These are phyloP conservation scores for Eupsittula cactorum DNA, from an alignment of 2,113 vertebrate genomes.

Conservation along the genomic window DNA sequence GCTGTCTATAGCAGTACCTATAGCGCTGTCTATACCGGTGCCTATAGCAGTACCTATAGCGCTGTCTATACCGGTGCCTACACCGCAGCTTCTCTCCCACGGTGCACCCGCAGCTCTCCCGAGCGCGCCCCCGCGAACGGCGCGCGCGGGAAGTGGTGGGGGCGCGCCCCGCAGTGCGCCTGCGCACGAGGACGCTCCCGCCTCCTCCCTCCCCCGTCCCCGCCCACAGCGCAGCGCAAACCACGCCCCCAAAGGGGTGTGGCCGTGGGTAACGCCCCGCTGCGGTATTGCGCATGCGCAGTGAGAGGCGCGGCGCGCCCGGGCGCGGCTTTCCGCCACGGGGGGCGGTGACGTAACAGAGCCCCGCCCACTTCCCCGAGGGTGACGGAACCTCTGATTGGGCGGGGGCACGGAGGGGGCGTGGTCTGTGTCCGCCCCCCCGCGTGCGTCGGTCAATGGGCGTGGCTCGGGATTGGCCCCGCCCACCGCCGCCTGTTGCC, in stretches of 20 bases:
- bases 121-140: accelerated
- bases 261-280: accelerated
- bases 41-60: too few species aligned
- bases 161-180: accelerated
- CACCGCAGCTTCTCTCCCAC: too few species aligned
- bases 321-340: accelerated
- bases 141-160: accelerated
- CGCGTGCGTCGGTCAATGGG: accelerated
- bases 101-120: neutral
- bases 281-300: accelerated
- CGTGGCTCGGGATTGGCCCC: accelerated
- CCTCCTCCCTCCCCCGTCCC: too few species aligned
- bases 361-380: neutral
- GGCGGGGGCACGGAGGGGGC: too few species aligned
- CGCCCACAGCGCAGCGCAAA: accelerated
- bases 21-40: too few species aligned
- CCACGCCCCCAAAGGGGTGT: neutral
- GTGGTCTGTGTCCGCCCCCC: too few species aligned
- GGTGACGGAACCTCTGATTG: neutral
- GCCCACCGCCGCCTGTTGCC: neutral
- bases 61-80: too few species aligned
- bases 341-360: neutral
- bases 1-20: too few species aligned
- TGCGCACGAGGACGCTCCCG: accelerated
- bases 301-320: too few species aligned